Base-by-base conservation (phyloP, 2,888 invertebrate species). In the Brenthis daphne region DNA sequence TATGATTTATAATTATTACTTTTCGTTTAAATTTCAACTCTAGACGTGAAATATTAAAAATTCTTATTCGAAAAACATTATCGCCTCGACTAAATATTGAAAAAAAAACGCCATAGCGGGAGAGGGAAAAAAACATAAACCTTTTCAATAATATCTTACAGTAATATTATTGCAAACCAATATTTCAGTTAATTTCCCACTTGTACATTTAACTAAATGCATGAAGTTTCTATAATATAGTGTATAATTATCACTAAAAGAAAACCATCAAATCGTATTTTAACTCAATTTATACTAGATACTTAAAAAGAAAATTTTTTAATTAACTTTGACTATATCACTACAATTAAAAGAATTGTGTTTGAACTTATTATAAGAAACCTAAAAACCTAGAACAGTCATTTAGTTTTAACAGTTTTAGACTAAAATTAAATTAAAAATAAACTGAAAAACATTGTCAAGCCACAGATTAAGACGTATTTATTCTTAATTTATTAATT, bases 141-240 rank as follows among this genome's bases (percentile, higher is more conserved):
- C 11, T 57, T 57, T 4, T 63, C 16, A 60, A 33, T 50, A 60
- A 29, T 60, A 33, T 60, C 29, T n/a, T 60, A 29, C 6, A 48
- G 11, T 29, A 57, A 58, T 14, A 48, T 24, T 58, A 58, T 47
- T 57, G 43, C 47, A 57, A 43, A 57, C 8, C 43, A 24, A 58
- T 58, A n/a, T 20, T 20, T 20, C 20, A 20, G 20, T 24, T 1
- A 14, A 33, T 37, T 51, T 16, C 8, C 4, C 14, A 16, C 14
- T 50, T n/a, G 11, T 20, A 51, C 16, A 57, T 76, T 68, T 56
- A 74, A 75, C 74, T 79, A 71, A 76, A 76, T 77, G 79, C 72
- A 80, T 75, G 13, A 16, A 12, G 3, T n/a, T 14, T 16, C 1
- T 6, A 33, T 13, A 6, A n/a, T 33, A n/a, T 16, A 51, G 33